phyloP scores from a whole-genome alignment of 2,797 vertebrate species.

The Cygnus olor region DNA sequence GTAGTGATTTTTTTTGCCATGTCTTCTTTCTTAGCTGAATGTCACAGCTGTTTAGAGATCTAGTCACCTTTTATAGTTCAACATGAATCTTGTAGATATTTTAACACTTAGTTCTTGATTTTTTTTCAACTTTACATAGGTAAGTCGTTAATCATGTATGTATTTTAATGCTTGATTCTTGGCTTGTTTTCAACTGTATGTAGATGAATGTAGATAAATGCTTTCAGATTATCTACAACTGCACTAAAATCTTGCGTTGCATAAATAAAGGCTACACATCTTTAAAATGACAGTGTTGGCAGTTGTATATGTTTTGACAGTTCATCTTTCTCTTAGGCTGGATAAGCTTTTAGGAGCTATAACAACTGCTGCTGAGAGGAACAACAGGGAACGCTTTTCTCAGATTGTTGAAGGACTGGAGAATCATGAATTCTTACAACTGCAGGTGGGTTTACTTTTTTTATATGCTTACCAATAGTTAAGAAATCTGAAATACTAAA shows the following conservation, averaged over 20 bases:
- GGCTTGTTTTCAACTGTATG: not conserved
- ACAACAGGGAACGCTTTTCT: constrained; percentile 93
- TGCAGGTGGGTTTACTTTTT: constrained; percentile 85
- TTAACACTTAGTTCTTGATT: not conserved
- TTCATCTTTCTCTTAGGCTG: constrained; percentile 78
- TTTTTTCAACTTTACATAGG: not conserved
- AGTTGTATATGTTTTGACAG: not conserved
- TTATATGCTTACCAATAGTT: not conserved
- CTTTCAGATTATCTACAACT: not conserved
- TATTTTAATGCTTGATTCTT: not conserved
- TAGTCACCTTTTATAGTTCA: not conserved
- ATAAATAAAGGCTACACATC: not conserved
- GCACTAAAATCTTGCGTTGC: not conserved
- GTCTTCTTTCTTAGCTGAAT: not conserved
- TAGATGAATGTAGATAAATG: not conserved
- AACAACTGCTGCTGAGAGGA: constrained; percentile 93
- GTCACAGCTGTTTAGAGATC: not conserved
- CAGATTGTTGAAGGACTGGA: constrained; percentile 95
- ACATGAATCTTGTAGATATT: not conserved
- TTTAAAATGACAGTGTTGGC: not conserved
- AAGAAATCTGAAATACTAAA: not conserved
- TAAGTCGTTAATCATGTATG: not conserved
- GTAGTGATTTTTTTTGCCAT: fast-evolving
- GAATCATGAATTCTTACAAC: constrained; percentile 94
- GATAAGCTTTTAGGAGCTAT: constrained; percentile 97